phyloP scores from a whole-genome alignment of 2,797 vertebrate species.

The Pipistrellus kuhlii region DNA sequence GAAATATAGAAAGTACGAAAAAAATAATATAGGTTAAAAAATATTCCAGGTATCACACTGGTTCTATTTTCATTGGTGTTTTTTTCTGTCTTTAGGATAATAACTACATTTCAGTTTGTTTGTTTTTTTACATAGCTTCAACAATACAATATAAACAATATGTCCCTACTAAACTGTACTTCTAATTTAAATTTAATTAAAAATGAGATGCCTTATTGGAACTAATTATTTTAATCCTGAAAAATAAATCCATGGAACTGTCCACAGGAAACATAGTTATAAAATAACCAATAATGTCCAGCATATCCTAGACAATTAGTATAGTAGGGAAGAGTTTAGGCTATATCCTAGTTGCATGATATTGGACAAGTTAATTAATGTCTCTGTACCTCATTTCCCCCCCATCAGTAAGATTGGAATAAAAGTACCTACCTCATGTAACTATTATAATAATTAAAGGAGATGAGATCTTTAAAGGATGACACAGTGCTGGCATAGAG shows the following conservation, averaged over 20 bases:
- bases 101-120: not conserved
- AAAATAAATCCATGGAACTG: not conserved
- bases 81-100: not conserved
- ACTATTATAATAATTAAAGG: not conserved
- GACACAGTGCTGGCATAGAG: not conserved
- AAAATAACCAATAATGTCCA: not conserved
- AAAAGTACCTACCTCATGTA: not conserved
- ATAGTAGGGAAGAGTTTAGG: not conserved
- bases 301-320: not conserved
- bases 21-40: not conserved
- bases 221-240: conserved; percentile 21
- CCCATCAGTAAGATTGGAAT: not conserved
- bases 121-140: not conserved
- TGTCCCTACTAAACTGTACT: not conserved
- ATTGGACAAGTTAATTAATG: not conserved
- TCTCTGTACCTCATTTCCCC: not conserved
- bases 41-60: not conserved
- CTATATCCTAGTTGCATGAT: not conserved
- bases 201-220: not conserved
- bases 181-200: not conserved
- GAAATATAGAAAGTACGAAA: not conserved
- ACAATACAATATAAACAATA: not conserved
- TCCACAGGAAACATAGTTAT: not conserved
- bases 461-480: not conserved
- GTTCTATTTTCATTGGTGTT: not conserved